These are phyloP conservation scores for Apeira syringaria DNA, from an alignment of 2,888 invertebrate species.

Conservation along the genomic window DNA sequence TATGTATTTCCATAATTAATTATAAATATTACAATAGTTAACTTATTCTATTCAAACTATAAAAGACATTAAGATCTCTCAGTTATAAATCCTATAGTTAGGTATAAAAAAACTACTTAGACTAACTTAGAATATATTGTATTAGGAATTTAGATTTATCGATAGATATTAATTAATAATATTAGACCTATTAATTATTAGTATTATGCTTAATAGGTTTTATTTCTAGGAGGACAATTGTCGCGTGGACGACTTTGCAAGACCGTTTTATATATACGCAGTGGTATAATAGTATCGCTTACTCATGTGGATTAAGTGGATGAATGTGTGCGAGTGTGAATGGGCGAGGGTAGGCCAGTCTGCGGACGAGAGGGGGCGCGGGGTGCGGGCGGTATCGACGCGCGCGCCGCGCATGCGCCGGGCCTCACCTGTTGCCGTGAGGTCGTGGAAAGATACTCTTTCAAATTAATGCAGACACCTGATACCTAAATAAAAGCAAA, in stretches of 20 bases:
- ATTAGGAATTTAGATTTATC: too few relatives aligned
- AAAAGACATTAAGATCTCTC: too few relatives aligned
- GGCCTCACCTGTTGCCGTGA: conserved; percentile 78
- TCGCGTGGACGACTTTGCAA: conserved; percentile 7
- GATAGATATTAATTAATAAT: too few relatives aligned
- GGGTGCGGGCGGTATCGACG: conserved; percentile 68
- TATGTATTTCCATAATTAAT: too few relatives aligned
- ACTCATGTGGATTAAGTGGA: conserved; percentile 25
- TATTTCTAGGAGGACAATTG: conserved; percentile 20
- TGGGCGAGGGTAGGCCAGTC: conserved; percentile 57
- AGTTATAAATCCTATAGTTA: too few relatives aligned
- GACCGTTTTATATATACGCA: conserved; percentile 18
- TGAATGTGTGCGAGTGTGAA: conserved; percentile 69
- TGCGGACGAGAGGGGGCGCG: conserved; percentile 41
- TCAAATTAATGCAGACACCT: conserved; percentile 77
- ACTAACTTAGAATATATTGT: too few relatives aligned
- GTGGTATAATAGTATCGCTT: conserved; percentile 31
- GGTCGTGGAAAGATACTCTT: conserved; percentile 79
- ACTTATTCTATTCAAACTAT: too few relatives aligned
- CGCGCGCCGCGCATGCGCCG: conserved; percentile 74
- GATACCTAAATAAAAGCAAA: conserved; percentile 73
- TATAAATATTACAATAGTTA: too few relatives aligned
- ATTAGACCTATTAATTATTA: too few relatives aligned
- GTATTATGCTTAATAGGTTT: too few relatives aligned
- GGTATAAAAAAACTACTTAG: too few relatives aligned